Percentiles rank a stretch among this genome's conserved stretches.
Evolutionary conservation across 2,888 invertebrate species (phyloP).

Genomic region (Xanthorhoe designata): DNA sequence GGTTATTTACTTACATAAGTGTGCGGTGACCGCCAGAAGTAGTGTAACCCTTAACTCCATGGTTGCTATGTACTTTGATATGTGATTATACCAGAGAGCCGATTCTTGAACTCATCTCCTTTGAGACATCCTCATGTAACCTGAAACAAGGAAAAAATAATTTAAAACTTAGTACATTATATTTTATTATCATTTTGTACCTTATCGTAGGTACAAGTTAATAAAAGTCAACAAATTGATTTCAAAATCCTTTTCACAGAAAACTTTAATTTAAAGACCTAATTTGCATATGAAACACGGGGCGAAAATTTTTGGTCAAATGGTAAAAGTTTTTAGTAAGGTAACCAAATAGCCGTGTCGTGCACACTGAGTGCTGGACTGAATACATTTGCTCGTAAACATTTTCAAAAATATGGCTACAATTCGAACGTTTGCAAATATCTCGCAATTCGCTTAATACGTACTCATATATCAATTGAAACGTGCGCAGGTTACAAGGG

Average conservation of each 20-base stretch:
- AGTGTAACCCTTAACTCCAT: slow-evolving; percentile 68
- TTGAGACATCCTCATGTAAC: slow-evolving; percentile 33
- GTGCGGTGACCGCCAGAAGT: slow-evolving; percentile 66
- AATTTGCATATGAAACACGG: not conserved
- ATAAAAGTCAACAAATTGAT: not conserved
- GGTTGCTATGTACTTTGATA: slow-evolving; percentile 33
- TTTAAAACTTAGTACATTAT: not conserved
- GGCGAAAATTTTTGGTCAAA: not conserved
- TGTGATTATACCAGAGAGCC: slow-evolving; percentile 29
- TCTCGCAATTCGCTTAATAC: slow-evolving; percentile 31
- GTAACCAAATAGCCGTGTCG: not conserved
- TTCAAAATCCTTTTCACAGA: not conserved
- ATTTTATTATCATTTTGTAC: too few species aligned
- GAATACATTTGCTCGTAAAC: not conserved
- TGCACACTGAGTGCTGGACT: not conserved
- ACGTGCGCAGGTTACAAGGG: slow-evolving; percentile 37
- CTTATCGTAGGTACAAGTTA: too few species aligned
- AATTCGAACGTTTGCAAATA: slow-evolving; percentile 22
- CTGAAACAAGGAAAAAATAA: slow-evolving; percentile 26
- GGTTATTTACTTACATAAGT: slow-evolving; percentile 65
- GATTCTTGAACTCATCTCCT: slow-evolving; percentile 53
- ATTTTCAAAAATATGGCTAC: not conserved
- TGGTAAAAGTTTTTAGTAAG: too few species aligned
- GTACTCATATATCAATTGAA: slow-evolving; percentile 38
- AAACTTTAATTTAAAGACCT: not conserved